Evolutionary conservation across 2,113 vertebrate species (phyloP), one percentile per base, ranked within the genome.

Genomic region (Trichomycterus rosablanca): DNA sequence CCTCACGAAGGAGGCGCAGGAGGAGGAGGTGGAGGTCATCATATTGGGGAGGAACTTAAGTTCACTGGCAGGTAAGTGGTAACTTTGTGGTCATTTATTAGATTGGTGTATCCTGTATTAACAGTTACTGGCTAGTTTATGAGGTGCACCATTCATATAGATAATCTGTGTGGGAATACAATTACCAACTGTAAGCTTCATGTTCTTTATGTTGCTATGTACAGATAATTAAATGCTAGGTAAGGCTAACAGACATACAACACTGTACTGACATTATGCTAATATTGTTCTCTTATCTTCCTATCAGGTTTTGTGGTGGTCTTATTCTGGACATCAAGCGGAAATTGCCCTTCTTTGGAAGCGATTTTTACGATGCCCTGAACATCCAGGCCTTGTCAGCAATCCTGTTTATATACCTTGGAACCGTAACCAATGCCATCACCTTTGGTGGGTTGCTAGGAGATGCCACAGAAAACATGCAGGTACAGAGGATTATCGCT

Each of bases 391-490:
- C 94, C 4, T 89, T 99, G 44, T 99, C 96, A 3, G 89, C 96
- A 66, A 89, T 95, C 76, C 80, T 99, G 68, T 99, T 99, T 83
- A 97, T 99, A 76, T 99, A 99, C 72, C 81, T 99, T 81, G 96
- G 91, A 49, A 99, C 96, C 0, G 92, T 99, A 67, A 99, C 95
- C 68, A 99, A 99, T 0, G 96, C 96, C 1, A 99, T 99, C 88
- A 99, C 96, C 1, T 99, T 99, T 9, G 96, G 95, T 66, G 96
- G 96, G 0, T 78, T 99, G 56, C 91, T 99, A 1, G 96, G 96
- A 14, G 96, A 99, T 5, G 96, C 96, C 7, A 99, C 96, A 0
- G 94, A 98, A 1, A 99, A 92, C 84, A 97, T 98, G 96, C 96
- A 99, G 94, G 96, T 97, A 64, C 19, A 51, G 5, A 30, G 15